These are phyloP conservation scores for Sapajus apella DNA, from an alignment of 2,113 vertebrate species.

Conservation along the genomic window DNA sequence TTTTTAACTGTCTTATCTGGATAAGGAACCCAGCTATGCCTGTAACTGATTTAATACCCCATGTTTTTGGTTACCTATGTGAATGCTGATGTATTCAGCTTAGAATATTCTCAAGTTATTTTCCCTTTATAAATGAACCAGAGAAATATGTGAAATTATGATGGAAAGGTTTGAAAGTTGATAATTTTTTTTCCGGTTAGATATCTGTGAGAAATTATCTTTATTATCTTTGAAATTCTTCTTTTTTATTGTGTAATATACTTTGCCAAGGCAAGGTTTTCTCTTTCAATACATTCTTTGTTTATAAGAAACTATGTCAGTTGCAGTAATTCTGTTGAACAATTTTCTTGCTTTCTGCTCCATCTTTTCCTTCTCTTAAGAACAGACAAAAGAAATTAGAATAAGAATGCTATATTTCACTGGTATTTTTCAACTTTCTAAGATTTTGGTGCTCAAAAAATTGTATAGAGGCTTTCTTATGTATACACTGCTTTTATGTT, in stretches of 20 bases:
- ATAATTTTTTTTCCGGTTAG: not conserved
- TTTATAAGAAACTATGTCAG: not conserved
- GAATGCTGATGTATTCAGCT: not conserved
- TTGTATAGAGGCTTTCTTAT: not conserved
- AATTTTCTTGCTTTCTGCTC: not conserved
- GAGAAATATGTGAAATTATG: not conserved
- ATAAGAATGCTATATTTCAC: not conserved
- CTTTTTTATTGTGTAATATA: not conserved
- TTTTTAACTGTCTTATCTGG: not conserved
- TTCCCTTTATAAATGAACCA: not conserved
- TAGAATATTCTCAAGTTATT: not conserved
- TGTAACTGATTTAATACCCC: not conserved
- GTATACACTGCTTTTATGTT: not conserved
- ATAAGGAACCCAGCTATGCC: not conserved
- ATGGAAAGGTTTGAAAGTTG: not conserved
- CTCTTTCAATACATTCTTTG: not conserved
- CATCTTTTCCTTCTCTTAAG: not conserved
- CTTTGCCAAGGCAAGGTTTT: not conserved
- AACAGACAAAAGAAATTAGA: not conserved
- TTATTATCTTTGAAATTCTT: not conserved
- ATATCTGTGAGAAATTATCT: not conserved
- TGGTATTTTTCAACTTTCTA: not conserved
- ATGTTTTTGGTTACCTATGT: not conserved
- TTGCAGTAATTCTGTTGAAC: not conserved
- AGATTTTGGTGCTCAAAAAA: not conserved